Evolutionary conservation across 2,797 vertebrate genomes (phyloP).

Genomic region (Smutsia gigantea): DNA sequence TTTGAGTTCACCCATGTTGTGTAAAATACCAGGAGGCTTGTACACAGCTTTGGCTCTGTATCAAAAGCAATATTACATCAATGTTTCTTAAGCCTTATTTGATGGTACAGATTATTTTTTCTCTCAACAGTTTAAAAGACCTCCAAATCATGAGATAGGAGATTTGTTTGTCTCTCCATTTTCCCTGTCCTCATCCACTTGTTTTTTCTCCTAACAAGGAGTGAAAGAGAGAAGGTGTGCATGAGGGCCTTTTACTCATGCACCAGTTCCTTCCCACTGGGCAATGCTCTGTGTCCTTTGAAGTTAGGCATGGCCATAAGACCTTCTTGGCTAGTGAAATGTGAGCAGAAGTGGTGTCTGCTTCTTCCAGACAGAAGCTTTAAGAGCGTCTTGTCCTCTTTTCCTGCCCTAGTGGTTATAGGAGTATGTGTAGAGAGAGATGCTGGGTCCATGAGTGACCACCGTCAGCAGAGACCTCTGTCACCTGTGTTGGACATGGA

Average conservation of each 20-base stretch:
- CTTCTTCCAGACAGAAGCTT: background rate
- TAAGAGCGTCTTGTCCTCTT: background rate
- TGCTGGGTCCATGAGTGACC: background rate
- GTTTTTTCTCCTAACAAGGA: background rate
- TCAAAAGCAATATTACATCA: background rate
- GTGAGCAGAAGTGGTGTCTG: background rate
- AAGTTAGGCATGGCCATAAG: fast-evolving
- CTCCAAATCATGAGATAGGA: background rate
- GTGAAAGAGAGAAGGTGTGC: background rate
- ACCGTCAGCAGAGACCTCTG: background rate
- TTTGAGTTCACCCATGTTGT: background rate
- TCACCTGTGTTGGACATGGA: background rate
- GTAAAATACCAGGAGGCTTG: background rate
- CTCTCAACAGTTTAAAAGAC: background rate
- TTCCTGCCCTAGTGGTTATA: background rate
- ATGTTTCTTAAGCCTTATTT: conserved; percentile 7
- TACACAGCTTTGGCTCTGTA: background rate
- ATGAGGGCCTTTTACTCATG: fast-evolving
- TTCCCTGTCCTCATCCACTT: background rate
- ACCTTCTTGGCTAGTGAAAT: background rate
- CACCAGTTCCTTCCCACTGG: background rate
- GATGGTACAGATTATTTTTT: conserved; percentile 1
- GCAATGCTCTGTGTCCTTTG: background rate
- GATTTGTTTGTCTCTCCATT: background rate
- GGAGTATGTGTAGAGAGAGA: background rate